These are phyloP conservation scores for Tetrao urogallus DNA, from an alignment of 2,113 vertebrate genomes.

Conservation along the genomic window DNA sequence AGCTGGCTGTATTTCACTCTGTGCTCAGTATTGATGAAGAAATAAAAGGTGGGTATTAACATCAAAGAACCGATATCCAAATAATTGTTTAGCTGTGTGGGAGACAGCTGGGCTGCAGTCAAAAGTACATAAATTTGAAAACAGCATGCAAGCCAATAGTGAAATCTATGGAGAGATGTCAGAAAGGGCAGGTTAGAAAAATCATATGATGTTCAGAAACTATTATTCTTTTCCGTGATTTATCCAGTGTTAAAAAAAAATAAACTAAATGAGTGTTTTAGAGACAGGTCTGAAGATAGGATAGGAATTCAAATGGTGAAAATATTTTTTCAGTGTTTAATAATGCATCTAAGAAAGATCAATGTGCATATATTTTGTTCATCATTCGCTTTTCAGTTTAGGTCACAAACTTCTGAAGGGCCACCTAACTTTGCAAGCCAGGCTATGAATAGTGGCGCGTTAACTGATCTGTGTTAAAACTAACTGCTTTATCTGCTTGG, in stretches of 20 bases:
- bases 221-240: constrained; percentile 14
- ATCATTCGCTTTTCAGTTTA: constrained; percentile 3
- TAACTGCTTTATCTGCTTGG: background rate
- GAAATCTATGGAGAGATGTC: background rate
- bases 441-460: background rate
- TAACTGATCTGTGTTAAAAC: background rate
- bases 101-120: background rate
- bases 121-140: constrained; percentile 51
- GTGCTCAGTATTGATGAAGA: constrained; percentile 35
- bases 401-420: background rate
- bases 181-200: constrained; percentile 1
- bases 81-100: constrained; percentile 40
- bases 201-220: background rate
- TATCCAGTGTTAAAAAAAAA: background rate
- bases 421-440: background rate
- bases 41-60: constrained; percentile 44
- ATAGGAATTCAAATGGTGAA: constrained; percentile 32
- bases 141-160: background rate
- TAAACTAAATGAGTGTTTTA: background rate
- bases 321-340: background rate
- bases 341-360: constrained; percentile 11
- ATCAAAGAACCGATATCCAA: constrained; percentile 38
- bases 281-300: background rate
- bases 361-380: constrained; percentile 8
- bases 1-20: constrained; percentile 30